Percentiles rank a stretch among this genome's conserved stretches.
Evolutionary conservation across 2,797 vertebrate genomes (phyloP).

Genomic region (Champsocephalus esox): DNA sequence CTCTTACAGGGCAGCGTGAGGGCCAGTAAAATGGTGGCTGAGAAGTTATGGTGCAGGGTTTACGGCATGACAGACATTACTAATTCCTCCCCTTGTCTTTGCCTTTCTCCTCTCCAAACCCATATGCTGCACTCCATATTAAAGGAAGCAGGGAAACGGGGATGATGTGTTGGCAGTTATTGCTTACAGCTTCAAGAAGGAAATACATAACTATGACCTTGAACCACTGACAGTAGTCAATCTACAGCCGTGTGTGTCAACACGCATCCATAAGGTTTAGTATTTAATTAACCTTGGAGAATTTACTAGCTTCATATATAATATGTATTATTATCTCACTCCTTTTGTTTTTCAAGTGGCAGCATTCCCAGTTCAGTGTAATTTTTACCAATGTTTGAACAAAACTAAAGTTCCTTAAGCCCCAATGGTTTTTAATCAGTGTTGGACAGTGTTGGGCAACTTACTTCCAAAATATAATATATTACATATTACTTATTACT

Average conservation of each 20-base stretch:
- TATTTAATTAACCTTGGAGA: not conserved
- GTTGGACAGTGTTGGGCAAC: not conserved
- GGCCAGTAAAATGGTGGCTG: slow-evolving; percentile 62
- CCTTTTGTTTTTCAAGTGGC: not conserved
- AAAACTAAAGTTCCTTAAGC: not conserved
- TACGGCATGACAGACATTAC: slow-evolving; percentile 52
- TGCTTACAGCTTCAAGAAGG: slow-evolving; percentile 19
- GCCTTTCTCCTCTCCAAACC: slow-evolving; percentile 8
- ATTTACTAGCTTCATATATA: not conserved
- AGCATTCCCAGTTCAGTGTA: not conserved
- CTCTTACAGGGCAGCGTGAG: slow-evolving; percentile 47
- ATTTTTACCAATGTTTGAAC: not conserved
- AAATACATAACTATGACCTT: slow-evolving; percentile 26
- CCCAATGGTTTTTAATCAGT: not conserved
- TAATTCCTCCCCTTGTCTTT: slow-evolving; percentile 53
- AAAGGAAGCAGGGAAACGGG: slow-evolving; percentile 25
- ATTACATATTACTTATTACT: too few species aligned
- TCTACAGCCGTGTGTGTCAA: not conserved
- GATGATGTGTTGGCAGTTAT: slow-evolving; percentile 12
- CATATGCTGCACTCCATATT: slow-evolving; percentile 20
- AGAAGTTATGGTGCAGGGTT: slow-evolving; percentile 51
- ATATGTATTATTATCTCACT: not conserved
- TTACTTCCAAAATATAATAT: too few species aligned
- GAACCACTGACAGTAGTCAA: not conserved
- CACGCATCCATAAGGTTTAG: not conserved